A percentile compares a stretch with the other conserved stretches of the same genome.
phyloP scores from a whole-genome alignment of 2,113 vertebrate species.

The Garra rufa region DNA sequence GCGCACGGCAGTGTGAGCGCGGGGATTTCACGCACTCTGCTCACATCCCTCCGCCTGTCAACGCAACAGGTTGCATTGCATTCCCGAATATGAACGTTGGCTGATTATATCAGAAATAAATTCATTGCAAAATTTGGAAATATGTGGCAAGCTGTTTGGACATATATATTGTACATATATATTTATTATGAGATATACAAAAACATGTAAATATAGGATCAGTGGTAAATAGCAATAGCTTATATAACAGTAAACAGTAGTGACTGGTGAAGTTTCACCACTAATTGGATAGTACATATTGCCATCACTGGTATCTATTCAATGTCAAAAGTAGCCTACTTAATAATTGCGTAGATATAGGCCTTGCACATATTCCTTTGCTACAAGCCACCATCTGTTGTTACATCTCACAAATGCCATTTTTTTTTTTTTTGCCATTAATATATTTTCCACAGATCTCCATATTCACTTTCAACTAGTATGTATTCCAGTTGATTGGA shows the following conservation, averaged over 20 bases:
- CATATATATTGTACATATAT: no score
- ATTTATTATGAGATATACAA: no score
- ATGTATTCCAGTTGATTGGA: no score
- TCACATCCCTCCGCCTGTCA: constrained; percentile 41
- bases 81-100: not conserved
- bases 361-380: no score
- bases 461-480: not conserved
- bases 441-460: not conserved
- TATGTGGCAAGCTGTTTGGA: not conserved
- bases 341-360: no score
- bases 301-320: no score
- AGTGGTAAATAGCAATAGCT: no score
- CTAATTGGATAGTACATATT: no score
- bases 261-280: no score
- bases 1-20: not conserved
- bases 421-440: not conserved
- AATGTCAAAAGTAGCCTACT: no score
- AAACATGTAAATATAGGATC: no score
- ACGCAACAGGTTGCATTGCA: constrained; percentile 52
- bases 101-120: not conserved
- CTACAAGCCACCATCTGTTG: not conserved
- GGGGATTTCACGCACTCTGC: constrained; percentile 24
- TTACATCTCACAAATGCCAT: not conserved
- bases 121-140: not conserved
- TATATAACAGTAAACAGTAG: no score